phyloP scores from a whole-genome alignment of 1,140 invertebrate species.

The Temnothorax curvispinosus region DNA sequence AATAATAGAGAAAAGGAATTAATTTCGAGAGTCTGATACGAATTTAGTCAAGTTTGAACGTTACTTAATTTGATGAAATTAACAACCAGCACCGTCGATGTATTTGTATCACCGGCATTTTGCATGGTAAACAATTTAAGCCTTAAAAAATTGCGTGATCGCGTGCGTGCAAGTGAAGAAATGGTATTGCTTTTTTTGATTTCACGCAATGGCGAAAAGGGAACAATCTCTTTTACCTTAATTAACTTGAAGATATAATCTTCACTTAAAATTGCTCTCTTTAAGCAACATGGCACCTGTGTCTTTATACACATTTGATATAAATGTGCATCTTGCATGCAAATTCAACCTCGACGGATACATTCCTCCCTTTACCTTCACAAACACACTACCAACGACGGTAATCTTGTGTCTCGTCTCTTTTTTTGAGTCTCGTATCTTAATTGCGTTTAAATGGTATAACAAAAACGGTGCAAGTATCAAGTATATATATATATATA shows the following conservation, averaged over 20 bases:
- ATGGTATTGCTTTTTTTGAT: slow-evolving; percentile 39
- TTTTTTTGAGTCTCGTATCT: not conserved
- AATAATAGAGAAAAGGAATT: slow-evolving; percentile 5
- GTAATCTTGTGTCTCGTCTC: not conserved
- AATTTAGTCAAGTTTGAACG: slow-evolving; percentile 13
- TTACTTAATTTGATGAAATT: not conserved
- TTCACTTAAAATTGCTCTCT: slow-evolving; percentile 5
- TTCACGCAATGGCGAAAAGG: not conserved
- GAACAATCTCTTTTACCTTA: not conserved
- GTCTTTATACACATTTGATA: slow-evolving; percentile 32
- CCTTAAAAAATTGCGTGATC: not conserved
- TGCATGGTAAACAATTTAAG: slow-evolving; percentile 9
- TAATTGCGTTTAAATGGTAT: not conserved
- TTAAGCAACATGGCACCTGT: slow-evolving; percentile 23
- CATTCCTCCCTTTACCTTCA: not conserved
- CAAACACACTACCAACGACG: not conserved
- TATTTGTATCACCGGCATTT: not conserved
- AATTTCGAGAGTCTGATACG: not conserved
- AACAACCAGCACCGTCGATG: not conserved
- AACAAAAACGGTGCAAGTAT: slow-evolving; percentile 43
- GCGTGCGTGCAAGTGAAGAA: not conserved
- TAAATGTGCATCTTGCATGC: slow-evolving; percentile 27
- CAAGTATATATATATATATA: slow-evolving; percentile 13
- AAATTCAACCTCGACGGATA: slow-evolving; percentile 2
- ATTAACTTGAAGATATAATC: not conserved